Conservation (phyloP, 2,113 vertebrate genomes). For the Amphiprion ocellaris region DNA sequence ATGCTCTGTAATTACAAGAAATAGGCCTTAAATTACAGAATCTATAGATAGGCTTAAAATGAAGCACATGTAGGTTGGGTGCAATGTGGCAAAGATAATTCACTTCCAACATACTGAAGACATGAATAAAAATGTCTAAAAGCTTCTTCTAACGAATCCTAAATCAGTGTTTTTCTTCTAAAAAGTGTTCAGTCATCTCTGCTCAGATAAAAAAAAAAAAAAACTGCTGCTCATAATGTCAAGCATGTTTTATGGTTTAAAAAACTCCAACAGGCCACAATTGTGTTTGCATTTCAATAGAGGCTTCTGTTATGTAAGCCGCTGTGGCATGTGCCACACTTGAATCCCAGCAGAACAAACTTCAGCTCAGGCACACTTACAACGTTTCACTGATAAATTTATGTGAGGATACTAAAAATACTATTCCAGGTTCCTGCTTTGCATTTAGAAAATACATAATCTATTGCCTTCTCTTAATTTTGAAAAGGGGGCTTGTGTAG, state of each 20-base stretch:
- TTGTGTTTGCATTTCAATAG: slow-evolving; percentile 33
- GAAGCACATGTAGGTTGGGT: slow-evolving; percentile 6
- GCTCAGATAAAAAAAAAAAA: background rate
- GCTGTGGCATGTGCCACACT: background rate
- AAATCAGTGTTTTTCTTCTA: background rate
- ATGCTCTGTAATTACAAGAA: slow-evolving; percentile 65
- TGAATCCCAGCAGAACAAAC: slow-evolving; percentile 4
- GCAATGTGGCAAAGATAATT: slow-evolving; percentile 13
- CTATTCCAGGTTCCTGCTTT: too few relatives aligned
- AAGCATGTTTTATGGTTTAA: slow-evolving; percentile 28
- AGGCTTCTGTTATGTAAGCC: slow-evolving; percentile 28
- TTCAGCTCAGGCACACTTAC: background rate
- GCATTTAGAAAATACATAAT: too few relatives aligned
- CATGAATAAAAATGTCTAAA: slow-evolving; percentile 1
- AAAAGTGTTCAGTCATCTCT: background rate
- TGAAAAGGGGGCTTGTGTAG: too few relatives aligned
- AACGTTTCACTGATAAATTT: background rate
- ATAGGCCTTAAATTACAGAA: slow-evolving; percentile 66
- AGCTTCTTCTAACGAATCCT: background rate
- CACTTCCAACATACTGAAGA: slow-evolving; percentile 13
- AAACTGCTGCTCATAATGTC: background rate
- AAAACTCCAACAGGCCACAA: background rate
- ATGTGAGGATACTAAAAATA: background rate
- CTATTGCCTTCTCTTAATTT: too few relatives aligned
- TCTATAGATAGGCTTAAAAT: slow-evolving; percentile 55